These are phyloP conservation scores for Tetrao urogallus DNA, from an alignment of 2,113 vertebrate species.

Conservation along the genomic window DNA sequence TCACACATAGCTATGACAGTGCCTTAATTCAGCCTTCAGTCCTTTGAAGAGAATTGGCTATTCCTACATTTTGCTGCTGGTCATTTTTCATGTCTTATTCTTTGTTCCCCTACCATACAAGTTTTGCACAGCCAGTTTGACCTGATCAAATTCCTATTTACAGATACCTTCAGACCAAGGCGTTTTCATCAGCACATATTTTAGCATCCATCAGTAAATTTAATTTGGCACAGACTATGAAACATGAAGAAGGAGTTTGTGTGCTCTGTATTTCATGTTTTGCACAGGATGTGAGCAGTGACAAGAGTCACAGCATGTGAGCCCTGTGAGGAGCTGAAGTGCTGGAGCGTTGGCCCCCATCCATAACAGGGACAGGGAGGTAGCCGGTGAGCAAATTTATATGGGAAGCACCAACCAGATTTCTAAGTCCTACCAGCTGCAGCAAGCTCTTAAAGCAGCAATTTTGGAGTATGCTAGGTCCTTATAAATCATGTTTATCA, in stretches of 20 bases:
- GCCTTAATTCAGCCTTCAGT: background rate
- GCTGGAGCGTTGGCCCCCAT: background rate
- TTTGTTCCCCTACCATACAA: background rate
- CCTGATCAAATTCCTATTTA: background rate
- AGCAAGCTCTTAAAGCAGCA: background rate
- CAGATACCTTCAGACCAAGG: background rate
- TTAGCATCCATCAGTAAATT: background rate
- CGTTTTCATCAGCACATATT: background rate
- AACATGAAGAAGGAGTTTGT: background rate
- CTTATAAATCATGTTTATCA: background rate
- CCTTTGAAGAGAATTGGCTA: background rate
- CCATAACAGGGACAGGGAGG: background rate
- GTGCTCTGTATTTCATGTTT: background rate
- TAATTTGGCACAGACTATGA: background rate
- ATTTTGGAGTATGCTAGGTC: background rate
- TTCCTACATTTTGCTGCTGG: background rate
- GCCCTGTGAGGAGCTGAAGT: background rate
- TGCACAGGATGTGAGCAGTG: background rate
- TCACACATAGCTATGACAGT: accelerated
- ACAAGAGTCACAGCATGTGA: background rate
- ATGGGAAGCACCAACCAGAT: background rate
- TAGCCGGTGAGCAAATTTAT: background rate
- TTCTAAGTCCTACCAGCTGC: background rate
- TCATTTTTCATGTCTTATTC: background rate
- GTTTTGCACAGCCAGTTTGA: background rate